phyloP scores from a whole-genome alignment of 2,113 vertebrate genomes.

The Caranx ignobilis region DNA sequence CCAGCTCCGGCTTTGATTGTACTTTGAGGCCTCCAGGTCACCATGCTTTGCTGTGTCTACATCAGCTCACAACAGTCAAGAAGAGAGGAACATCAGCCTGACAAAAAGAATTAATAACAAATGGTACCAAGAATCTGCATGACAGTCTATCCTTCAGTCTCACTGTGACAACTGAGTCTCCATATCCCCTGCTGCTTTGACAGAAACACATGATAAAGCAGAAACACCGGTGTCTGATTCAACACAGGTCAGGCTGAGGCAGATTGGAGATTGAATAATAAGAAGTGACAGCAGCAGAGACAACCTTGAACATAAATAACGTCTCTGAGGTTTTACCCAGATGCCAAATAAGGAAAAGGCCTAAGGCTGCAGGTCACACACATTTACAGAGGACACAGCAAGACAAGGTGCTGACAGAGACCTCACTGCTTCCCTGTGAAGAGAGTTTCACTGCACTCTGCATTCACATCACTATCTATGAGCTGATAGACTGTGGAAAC shows the following conservation, averaged over 20 bases:
- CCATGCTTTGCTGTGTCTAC: neutral
- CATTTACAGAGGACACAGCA: neutral
- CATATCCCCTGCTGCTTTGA: neutral
- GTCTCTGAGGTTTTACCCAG: conserved; percentile 14
- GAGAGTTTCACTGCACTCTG: neutral
- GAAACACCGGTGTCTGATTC: neutral
- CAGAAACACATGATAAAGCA: neutral
- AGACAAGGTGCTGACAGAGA: neutral
- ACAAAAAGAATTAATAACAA: neutral
- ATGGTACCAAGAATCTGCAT: neutral
- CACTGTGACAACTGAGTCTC: conserved; percentile 3
- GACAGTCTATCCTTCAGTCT: neutral
- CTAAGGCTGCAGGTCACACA: conserved; percentile 3
- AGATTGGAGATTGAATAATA: conserved; percentile 34
- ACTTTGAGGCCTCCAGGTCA: neutral
- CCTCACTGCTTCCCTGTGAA: neutral
- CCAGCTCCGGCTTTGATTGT: neutral
- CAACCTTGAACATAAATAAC: conserved; percentile 35
- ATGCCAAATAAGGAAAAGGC: conserved; percentile 1
- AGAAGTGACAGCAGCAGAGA: neutral
- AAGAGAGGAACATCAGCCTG: neutral
- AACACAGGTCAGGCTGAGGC: conserved; percentile 12
- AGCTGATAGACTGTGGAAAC: too few relatives aligned
- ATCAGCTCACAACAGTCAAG: neutral
- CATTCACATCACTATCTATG: neutral